Evolutionary conservation across 2,888 invertebrate genomes (phyloP), one percentile per base, ranked within the genome.

Genomic region (Gymnoscelis rufifasciata): DNA sequence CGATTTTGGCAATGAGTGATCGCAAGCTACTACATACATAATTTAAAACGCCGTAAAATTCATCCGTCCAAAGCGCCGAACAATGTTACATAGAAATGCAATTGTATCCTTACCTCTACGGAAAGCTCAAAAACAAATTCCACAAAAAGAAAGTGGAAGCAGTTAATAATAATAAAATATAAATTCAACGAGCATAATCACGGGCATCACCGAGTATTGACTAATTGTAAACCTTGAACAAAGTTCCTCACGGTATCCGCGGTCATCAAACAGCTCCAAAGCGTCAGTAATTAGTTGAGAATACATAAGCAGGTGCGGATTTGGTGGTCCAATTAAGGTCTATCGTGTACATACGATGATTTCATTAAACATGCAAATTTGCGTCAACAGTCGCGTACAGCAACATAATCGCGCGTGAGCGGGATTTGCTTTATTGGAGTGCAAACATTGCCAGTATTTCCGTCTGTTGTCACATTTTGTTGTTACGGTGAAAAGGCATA

Each of bases 291-390:
- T 77, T 75, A 72, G 69, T 74, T 66, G 65, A 52, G 57, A 64
- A 72, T 71, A 67, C 69, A 73, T 73, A 77, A 73, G 71, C 72
- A 71, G 70, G 65, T 66, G 66, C 60, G 68, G 71, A 75, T 77
- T 79, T 77, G 77, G 65, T 70, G 68, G 68, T 68, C 68, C 74
- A 80, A 80, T 79, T 80, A 79, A 66, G 62, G 66, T 64, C 62
- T 71, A 69, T 74, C 72, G 71, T 71, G 73, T 71, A 71, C 74
- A 76, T 68, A 71, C 77, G 74, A 78, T 80, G 76, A 80, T 79
- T 81, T 76, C 78, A 81, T 79, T 78, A 75, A 76, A 74, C 75
- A 79, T 81, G 81, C 74, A 81, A 80, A 82, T 83, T 73, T 71
- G 65, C 60, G 58, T 55, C 49, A 47, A 46, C 47, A 45, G 43